Evolutionary conservation across 2,888 invertebrate species (phyloP), one percentile per base, ranked within the genome.

Genomic region (Thecocarcelia acutangulata): DNA sequence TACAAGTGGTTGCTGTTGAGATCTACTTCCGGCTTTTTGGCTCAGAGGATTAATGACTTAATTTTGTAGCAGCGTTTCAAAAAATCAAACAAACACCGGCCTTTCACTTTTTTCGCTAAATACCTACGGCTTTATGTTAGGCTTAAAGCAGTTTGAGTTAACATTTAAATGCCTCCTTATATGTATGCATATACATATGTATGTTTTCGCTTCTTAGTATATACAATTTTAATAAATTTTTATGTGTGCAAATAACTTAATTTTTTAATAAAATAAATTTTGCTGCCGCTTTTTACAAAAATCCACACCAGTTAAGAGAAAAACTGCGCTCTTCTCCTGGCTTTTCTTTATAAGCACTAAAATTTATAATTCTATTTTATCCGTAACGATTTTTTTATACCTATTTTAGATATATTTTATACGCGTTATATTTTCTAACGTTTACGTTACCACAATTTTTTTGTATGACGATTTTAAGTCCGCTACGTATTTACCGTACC

Each of bases 401-500:
- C 15, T 15, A 33, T 33, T 33, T 28, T 3, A 4, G 28, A 28
- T 12, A 15, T 44, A 13, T 9, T 12, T 15, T 21, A 42, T 28
- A 52, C 28, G 52, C 61, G 61, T 33, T 28, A 9, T 52, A 17
- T 42, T 42, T 70, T 48, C 11, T 12, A 70, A 58, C 24, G 48
- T 72, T 33, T 42, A 61, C 52, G 61, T 44, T 52, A 4, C n/a
- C 21, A 52, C 28, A n/a, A 48, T 15, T 1, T 48, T 24, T 68
- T 33, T 17, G 46, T 56, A 58, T 19, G 15, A 37, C n/a, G 37
- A 59, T 24, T n/a, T 33, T 15, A 17, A 46, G 63, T 75, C 82
- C 84, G 84, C 82, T 81, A 84, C 85, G 76, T 83, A 74, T 64
- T 15, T 46, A 82, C 74, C 84, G 83, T 75, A 83, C 83, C 77